Base-by-base conservation (phyloP, 2,113 vertebrate species). In the Osmerus eperlanus region DNA sequence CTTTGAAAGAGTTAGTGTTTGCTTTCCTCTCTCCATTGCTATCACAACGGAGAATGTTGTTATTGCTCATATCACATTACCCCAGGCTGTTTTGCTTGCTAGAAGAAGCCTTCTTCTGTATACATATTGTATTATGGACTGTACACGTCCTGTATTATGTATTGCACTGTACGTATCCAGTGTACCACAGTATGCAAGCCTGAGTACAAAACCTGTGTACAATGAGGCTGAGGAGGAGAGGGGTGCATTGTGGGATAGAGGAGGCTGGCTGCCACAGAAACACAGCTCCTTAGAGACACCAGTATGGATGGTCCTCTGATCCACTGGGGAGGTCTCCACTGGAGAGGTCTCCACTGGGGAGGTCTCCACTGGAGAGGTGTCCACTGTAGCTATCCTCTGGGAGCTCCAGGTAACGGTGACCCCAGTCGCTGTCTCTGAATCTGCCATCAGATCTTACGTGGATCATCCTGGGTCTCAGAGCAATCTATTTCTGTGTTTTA, bases 311-410 rank as follows among this genome's bases (percentile, higher is more conserved):
- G 21, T 36, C n/a, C 11, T 19, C 12, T 52, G 41, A 19, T 67
- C 80, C 79, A 78, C 51, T 12, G 79, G 67, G 73, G 67, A 23
- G 23, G 32, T 32, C 32, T 67, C 80, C 79, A 78, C 51, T 12
- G 79, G 67, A 71, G 67, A 73, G 67, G 55, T 77, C 72, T 55
- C 4, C 32, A 2, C 32, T 7, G 21, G 16, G 18, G 15, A 58
- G 16, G 55, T 32, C 32, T 64, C 80, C 81, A 76, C 53, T 11
- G 79, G 66, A 71, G 67, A 72, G 65, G 58, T 77, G 68, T 54
- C 21, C 36, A 58, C 51, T 19, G 41, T 51, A 75, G 29, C 4
- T 81, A 28, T 81, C 80, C 56, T 70, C 18, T 14, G 76, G 70
- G 76, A 81, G 65, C 36, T 58, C 74, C 63, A 21, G 79, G 74